Evolutionary conservation across 2,797 vertebrate genomes (phyloP).

Genomic region (Salmo trutta): DNA sequence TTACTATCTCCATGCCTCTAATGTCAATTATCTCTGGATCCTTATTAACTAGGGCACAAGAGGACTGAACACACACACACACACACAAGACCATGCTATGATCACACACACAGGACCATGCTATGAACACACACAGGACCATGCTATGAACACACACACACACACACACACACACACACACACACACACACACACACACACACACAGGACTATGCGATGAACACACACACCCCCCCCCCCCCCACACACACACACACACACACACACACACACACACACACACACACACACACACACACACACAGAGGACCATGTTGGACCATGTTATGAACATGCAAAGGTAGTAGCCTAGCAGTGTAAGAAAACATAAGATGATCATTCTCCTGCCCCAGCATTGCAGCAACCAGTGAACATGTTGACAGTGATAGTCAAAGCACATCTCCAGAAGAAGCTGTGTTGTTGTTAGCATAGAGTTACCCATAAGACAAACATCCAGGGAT

Average conservation of each 20-base stretch:
- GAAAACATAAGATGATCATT: background rate
- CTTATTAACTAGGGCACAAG: background rate
- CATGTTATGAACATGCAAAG: background rate
- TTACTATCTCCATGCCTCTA: too few species aligned
- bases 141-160: background rate
- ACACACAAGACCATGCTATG: background rate
- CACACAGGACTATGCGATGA: background rate
- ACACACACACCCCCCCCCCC: background rate
- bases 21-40: too few species aligned
- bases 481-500: constrained; percentile 9
- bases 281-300: background rate
- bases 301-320: background rate
- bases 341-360: background rate
- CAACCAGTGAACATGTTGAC: background rate
- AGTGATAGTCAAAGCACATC: background rate
- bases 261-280: background rate
- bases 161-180: background rate
- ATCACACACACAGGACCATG: background rate
- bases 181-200: too few species aligned
- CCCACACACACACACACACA: background rate
- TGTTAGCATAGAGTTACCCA: background rate
- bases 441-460: background rate
- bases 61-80: background rate
- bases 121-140: background rate
- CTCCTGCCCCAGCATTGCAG: background rate